These are phyloP conservation scores for Osmerus mordax DNA, from an alignment of 2,113 vertebrate genomes.

Conservation along the genomic window DNA sequence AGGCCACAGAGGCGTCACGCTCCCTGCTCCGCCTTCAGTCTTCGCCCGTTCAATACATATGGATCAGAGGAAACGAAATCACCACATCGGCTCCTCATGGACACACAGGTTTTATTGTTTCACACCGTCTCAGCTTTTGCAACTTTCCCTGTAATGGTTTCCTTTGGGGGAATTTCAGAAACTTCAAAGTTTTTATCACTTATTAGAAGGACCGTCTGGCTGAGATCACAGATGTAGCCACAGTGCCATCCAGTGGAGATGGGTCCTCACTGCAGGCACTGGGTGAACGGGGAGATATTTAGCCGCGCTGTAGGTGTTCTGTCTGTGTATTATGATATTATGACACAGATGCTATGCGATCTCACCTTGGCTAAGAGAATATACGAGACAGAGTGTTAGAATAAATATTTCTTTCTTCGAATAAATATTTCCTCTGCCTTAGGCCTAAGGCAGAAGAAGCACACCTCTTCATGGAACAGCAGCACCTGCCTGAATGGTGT, in stretches of 20 bases:
- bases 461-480: too few species aligned
- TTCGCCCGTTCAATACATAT: slow-evolving; percentile 61
- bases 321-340: too few species aligned
- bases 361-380: too few species aligned
- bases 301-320: too few species aligned
- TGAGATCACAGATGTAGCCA: slow-evolving; percentile 44
- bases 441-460: too few species aligned
- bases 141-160: slow-evolving; percentile 59
- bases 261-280: slow-evolving; percentile 23
- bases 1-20: slow-evolving; percentile 27
- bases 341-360: too few species aligned
- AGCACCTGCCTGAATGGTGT: too few species aligned
- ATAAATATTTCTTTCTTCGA: too few species aligned
- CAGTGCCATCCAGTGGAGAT: slow-evolving; percentile 70
- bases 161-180: slow-evolving; percentile 41
- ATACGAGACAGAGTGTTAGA: too few species aligned
- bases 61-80: slow-evolving; percentile 68
- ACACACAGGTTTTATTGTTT: slow-evolving; percentile 31
- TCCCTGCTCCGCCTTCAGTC: slow-evolving; percentile 59
- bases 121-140: slow-evolving; percentile 54
- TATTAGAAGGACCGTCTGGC: slow-evolving; percentile 13
- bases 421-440: too few species aligned
- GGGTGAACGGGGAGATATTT: background rate
- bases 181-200: slow-evolving; percentile 56
- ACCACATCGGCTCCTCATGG: slow-evolving; percentile 62